Conservation (phyloP, 2,113 vertebrate species). For the Cyprinodon brontotheroides region DNA sequence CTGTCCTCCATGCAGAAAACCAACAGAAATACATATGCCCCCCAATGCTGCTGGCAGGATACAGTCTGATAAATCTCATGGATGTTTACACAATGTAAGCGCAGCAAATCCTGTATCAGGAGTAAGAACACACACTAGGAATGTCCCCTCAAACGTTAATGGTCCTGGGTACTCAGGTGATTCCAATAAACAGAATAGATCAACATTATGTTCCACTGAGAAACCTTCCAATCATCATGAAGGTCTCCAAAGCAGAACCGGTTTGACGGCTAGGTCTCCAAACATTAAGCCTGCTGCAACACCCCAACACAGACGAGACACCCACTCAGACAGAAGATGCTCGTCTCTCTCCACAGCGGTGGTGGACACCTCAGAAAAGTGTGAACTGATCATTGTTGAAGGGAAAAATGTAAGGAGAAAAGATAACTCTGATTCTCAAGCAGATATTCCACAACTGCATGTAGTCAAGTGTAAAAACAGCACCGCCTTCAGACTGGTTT, state of each 20-base stretch:
- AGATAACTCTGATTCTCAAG: conserved; percentile 30
- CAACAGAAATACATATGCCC: conserved; percentile 24
- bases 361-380: conserved; percentile 79
- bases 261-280: neutral
- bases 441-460: conserved; percentile 76
- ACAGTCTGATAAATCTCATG: conserved; percentile 10
- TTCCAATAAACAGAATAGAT: conserved; percentile 18
- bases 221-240: conserved; percentile 23
- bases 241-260: conserved; percentile 23
- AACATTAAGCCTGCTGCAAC: neutral
- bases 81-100: conserved; percentile 23
- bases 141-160: conserved; percentile 5
- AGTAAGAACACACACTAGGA: neutral
- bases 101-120: conserved; percentile 17
- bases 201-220: conserved; percentile 26
- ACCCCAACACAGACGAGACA: conserved; percentile 29
- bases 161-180: conserved; percentile 17
- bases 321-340: conserved; percentile 46
- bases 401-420: conserved; percentile 62
- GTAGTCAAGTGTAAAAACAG: conserved; percentile 83
- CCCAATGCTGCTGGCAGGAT: conserved; percentile 30
- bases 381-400: conserved; percentile 80
- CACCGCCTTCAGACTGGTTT: conserved; percentile 79
- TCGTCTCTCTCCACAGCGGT: conserved; percentile 74
- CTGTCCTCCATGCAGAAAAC: conserved; percentile 44